A percentile compares a stretch with the other conserved stretches of the same genome.
These are phyloP conservation scores for Melieria picta DNA, from an alignment of 2,888 invertebrate species.

Conservation along the genomic window DNA sequence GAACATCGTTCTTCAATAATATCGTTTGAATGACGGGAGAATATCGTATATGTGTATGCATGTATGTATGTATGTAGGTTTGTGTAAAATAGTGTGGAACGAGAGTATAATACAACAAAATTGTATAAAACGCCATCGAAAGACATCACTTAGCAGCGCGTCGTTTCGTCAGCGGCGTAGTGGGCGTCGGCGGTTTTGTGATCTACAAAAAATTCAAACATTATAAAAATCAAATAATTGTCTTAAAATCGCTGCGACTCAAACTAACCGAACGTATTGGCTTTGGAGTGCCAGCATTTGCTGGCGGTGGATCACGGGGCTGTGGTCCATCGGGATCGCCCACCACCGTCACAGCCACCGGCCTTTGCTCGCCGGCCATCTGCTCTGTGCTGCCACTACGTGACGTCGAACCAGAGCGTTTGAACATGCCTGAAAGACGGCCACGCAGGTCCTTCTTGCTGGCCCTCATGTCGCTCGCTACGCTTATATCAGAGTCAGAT, in stretches of 20 bases:
- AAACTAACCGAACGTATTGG: conserved; percentile 54
- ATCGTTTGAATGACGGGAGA: conserved; percentile 3
- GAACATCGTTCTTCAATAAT: no score
- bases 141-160: conserved; percentile 38
- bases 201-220: conserved; percentile 42
- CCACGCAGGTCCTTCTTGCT: conserved; percentile 83
- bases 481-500: conserved; percentile 78
- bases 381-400: conserved; percentile 72
- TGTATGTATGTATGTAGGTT: conserved; percentile 9
- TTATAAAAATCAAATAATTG: background rate
- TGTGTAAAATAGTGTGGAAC: conserved; percentile 30
- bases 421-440: conserved; percentile 85
- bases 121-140: conserved; percentile 10
- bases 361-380: conserved; percentile 64
- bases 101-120: conserved; percentile 31
- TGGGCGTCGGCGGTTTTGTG: conserved; percentile 63
- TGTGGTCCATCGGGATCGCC: conserved; percentile 61
- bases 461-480: conserved; percentile 70
- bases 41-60: background rate
- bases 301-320: conserved; percentile 61
- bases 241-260: background rate
- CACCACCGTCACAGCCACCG: conserved; percentile 67
- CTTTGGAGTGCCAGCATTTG: conserved; percentile 61
- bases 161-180: conserved; percentile 61
- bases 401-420: conserved; percentile 72